Base-by-base conservation (phyloP, 2,113 vertebrate species). In the Perccottus glenii region DNA sequence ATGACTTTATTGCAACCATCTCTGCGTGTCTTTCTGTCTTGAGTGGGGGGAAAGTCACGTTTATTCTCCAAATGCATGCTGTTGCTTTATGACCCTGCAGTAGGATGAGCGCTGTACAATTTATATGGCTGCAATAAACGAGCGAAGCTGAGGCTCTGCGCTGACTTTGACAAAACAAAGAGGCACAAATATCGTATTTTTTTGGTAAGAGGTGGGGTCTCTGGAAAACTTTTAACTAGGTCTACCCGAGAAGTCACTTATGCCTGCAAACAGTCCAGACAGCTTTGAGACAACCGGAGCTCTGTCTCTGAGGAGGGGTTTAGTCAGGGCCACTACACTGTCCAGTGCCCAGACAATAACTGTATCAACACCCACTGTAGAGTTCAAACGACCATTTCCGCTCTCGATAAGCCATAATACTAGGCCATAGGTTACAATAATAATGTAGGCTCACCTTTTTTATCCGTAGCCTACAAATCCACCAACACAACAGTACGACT, bases 21-120 rank as follows among this genome's bases (percentile, higher is more conserved):
- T 61, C 35, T 49, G 71, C 45, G 73, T 33, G 63, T 75, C 36
- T 70, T 32, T 76, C 36, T 77, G 69, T 62, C 19, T 60, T 64
- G 63, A 16, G 47, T 66, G 63, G 82, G 59, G 59, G 66, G 87
- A 89, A 89, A 90, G 88, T 90, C 89, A 90, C 86, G 89, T 89
- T 90, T 90, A 90, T 88, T 88, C 84, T 82, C 79, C 88, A 89
- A 89, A 88, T 86, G 85, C 89, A 86, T 75, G 86, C 77, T 80
- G 86, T 87, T 86, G 84, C 12, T 90, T 89, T 88, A 90, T 85
- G 89, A 85, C 81, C 81, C 83, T 86, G 87, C 87, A 88, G 82
- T 60, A 84, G 80, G 81, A 81, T 77, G 77, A 62, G 70, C 72
- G 35, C 53, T 12, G 60, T 19, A 60, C 53, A 15, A 9, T 40